Evolutionary conservation across 2,888 invertebrate genomes (phyloP), one percentile per base, ranked within the genome.

Genomic region (Papilio demoleus): DNA sequence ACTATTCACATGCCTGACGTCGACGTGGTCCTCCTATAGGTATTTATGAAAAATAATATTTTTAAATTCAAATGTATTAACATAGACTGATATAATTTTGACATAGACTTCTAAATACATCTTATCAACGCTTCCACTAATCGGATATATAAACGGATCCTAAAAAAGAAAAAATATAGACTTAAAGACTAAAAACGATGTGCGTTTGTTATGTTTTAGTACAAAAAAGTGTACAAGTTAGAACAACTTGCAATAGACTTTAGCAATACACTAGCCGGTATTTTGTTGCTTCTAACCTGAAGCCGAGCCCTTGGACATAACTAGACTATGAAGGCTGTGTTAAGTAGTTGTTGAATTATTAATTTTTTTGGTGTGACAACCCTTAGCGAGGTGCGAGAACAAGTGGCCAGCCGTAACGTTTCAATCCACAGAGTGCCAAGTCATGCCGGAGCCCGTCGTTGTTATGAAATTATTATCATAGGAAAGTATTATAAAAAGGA

Each of bases 371-470:
- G 14, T 1, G 60, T 70, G 74, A 74, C 76, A 74, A 72, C 70
- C 70, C 70, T 70, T 22, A 63, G 36, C 53, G 63, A 67, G 65
- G 58, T 70, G 67, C 65, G 61, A 56, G 73, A 71, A 77, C 73
- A 75, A 79, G 76, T 76, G 73, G 76, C 70, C 77, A 75, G 76
- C 74, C 77, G 77, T 77, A 75, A 78, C 76, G 72, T 78, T 76
- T 80, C 75, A 77, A 79, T 77, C 75, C 72, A 70, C 64, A 66
- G 76, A 76, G 65, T 79, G 85, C 80, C 75, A 78, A 84, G 74
- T 86, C 86, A 86, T 69, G 74, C 65, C 70, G 71, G 69, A 68
- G 66, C 72, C 9, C 19, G 47, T 34, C 12, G 50, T 38, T 65
- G 45, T 50, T 62, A 65, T 62, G 17, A 61, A 47, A 31, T 61